These are phyloP conservation scores for Pseudomugil gertrudae DNA, from an alignment of 2,797 vertebrate genomes.

Conservation along the genomic window DNA sequence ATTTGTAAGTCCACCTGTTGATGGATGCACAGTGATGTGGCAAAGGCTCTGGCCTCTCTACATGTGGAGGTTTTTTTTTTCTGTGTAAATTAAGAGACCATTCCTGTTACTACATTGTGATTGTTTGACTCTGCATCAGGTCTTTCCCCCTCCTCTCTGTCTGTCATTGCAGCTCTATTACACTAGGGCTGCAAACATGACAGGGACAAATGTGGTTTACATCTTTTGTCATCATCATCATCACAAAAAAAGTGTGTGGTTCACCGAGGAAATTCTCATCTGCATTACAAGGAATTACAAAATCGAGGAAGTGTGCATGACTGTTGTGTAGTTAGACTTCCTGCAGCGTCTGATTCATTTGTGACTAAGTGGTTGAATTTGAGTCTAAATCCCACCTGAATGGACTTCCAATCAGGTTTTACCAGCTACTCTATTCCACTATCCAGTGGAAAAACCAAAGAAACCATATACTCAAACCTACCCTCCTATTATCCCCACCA, in stretches of 20 bases:
- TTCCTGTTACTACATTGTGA: too few species aligned
- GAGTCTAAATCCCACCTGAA: background rate
- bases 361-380: constrained; percentile 20
- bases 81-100: constrained; percentile 22
- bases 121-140: too few species aligned
- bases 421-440: background rate
- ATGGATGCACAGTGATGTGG: constrained; percentile 35
- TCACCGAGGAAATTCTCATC: constrained; percentile 51
- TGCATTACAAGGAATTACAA: constrained; percentile 45
- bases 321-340: constrained; percentile 43
- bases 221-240: constrained; percentile 13
- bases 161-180: constrained; percentile 6
- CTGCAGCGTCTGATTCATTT: constrained; percentile 41
- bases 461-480: background rate
- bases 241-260: background rate
- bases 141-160: constrained; percentile 27
- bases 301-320: constrained; percentile 56
- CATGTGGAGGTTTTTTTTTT: constrained; percentile 15
- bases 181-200: background rate
- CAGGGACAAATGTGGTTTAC: constrained; percentile 16
- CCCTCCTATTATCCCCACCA: constrained; percentile 2
- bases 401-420: background rate
- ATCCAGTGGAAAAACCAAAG: background rate
- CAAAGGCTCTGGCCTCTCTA: constrained; percentile 17
- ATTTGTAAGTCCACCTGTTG: constrained; percentile 61